Evolutionary conservation across 2,113 vertebrate genomes (phyloP).

Genomic region (Esox niger): DNA sequence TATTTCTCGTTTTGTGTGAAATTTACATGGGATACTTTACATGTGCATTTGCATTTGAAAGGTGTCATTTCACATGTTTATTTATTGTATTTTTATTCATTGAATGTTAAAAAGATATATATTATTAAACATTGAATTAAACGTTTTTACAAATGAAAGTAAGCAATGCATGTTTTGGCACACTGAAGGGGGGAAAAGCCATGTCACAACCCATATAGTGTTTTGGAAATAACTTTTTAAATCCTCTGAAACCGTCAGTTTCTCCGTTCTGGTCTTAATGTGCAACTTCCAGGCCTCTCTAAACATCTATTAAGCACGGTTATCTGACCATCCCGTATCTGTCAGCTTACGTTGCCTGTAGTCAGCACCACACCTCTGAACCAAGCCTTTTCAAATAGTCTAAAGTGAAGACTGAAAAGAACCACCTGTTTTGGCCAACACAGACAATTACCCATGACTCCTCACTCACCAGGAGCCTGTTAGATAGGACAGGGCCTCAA

Average conservation of each 20-base stretch:
- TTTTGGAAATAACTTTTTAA: too few species aligned
- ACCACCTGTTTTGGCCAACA: neutral
- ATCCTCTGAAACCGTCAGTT: neutral
- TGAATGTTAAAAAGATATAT: too few species aligned
- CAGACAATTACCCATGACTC: neutral
- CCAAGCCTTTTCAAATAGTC: neutral
- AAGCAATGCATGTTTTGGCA: too few species aligned
- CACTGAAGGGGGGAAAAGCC: too few species aligned
- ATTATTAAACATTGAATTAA: too few species aligned
- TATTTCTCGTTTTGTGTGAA: too few species aligned
- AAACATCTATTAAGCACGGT: neutral
- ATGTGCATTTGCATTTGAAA: too few species aligned
- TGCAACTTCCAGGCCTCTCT: neutral
- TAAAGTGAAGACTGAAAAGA: conserved; percentile 1
- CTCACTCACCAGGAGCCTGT: neutral
- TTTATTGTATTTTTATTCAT: too few species aligned
- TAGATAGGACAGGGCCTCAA: neutral
- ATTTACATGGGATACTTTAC: too few species aligned
- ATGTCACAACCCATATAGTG: too few species aligned
- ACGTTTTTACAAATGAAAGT: too few species aligned
- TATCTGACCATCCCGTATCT: neutral
- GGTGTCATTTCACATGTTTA: too few species aligned
- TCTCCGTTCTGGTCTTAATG: neutral
- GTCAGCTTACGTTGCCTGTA: neutral
- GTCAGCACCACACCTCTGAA: neutral